phyloP scores from a whole-genome alignment of 2,113 vertebrate genomes.

The Tupaia chinensis region DNA sequence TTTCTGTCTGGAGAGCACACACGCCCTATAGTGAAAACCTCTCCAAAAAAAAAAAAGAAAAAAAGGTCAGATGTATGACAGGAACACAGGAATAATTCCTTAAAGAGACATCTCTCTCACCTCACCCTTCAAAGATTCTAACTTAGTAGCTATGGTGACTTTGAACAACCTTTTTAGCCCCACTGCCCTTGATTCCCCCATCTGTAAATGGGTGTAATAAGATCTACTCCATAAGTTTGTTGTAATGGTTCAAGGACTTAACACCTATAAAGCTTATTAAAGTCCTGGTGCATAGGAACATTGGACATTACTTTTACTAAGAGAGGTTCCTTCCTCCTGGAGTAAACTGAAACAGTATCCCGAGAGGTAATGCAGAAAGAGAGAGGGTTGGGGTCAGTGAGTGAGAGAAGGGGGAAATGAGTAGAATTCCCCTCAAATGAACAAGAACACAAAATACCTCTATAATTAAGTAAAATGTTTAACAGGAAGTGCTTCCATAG shows the following conservation, averaged over 20 bases:
- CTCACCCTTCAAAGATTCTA: background rate
- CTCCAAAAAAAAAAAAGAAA: too few relatives aligned
- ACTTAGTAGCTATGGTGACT: background rate
- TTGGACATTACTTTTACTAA: background rate
- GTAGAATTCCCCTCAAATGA: background rate
- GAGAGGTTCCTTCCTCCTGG: background rate
- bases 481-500: background rate
- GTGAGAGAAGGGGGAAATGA: background rate
- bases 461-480: background rate
- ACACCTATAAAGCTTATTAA: background rate
- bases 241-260: background rate
- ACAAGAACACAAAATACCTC: background rate
- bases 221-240: background rate
- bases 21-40: too few relatives aligned
- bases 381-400: background rate
- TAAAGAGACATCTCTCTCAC: background rate
- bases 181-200: background rate
- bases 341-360: background rate
- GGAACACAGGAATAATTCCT: background rate
- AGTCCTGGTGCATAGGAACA: background rate
- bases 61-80: background rate
- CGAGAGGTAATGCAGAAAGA: background rate
- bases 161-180: background rate
- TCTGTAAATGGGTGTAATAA: background rate
- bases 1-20: too few relatives aligned